Base-by-base conservation (phyloP, 2,113 vertebrate genomes). In the Xerus inauris region DNA sequence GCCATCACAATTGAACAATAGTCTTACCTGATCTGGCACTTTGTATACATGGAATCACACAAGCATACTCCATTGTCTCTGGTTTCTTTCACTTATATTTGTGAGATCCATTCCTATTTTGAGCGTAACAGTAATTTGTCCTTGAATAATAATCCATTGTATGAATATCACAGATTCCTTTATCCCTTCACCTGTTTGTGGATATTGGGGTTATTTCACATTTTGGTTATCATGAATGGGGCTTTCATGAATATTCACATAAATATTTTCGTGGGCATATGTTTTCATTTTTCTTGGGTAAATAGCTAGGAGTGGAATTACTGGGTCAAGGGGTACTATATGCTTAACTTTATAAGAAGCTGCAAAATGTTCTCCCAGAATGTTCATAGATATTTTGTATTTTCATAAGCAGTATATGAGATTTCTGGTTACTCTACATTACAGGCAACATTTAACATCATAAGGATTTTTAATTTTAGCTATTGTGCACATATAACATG, bases 271-370 rank as follows among this genome's bases (percentile, higher is more conserved):
- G 51, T 86, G 51, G 51, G 16, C 16, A 8, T 85, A 5, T 75
- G n/a, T 83, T 92, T 86, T 93, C 6, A 20, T 95, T 94, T 95
- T 64, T 40, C 26, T 82, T 72, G 35, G 51, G 16, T 86, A 82
- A 71, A 77, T 73, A 90, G 64, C 38, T 65, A 59, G 30, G 11
- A 42, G 22, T 85, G 35, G 12, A 76, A 72, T 71, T 24, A 16
- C 24, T 90, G 38, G 38, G 40, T 80, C 19, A 35, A 32, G n/a
- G n/a, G 47, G 40, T 76, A 85, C 38, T 76, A 62, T 12, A 22
- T 73, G 11, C 54, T 96, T 82, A 93, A 80, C 76, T 80, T 94
- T 47, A 67, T 42, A 79, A 84, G 89, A 95, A 94, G 35, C 16
- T 73, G 24, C 38, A 92, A 47, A 95, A 64, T 79, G 14, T 71